These are phyloP conservation scores for Prolemur simus DNA, from an alignment of 2,113 vertebrate species.

Conservation along the genomic window DNA sequence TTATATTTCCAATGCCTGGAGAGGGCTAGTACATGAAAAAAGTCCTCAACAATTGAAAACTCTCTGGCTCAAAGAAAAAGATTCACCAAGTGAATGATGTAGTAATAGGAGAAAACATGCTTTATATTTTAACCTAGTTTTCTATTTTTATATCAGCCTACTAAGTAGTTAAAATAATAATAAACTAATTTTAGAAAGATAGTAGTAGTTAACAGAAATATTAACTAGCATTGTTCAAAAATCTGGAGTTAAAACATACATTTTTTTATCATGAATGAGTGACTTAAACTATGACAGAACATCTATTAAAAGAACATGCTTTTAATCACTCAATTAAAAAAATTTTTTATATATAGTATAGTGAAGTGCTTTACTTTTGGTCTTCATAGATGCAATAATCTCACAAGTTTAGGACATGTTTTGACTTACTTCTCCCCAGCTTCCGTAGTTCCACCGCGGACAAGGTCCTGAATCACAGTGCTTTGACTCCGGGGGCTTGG, in stretches of 20 bases:
- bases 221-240: background rate
- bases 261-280: background rate
- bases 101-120: background rate
- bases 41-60: background rate
- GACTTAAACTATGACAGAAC: background rate
- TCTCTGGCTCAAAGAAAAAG: background rate
- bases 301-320: background rate
- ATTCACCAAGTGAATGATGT: background rate
- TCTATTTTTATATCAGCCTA: background rate
- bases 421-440: slow-evolving; percentile 94
- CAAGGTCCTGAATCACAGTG: slow-evolving; percentile 94
- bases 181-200: background rate
- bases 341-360: background rate
- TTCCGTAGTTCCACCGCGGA: slow-evolving; percentile 94
- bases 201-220: background rate
- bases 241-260: background rate
- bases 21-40: background rate
- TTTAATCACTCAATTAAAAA: background rate
- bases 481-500: slow-evolving; percentile 91
- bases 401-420: background rate
- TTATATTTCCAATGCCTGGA: background rate
- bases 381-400: background rate
- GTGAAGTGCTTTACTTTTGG: background rate
- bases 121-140: background rate
- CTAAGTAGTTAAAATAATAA: slow-evolving; percentile 27